Base-by-base conservation (phyloP, 2,797 vertebrate genomes). In the Acropternis orthonyx region DNA sequence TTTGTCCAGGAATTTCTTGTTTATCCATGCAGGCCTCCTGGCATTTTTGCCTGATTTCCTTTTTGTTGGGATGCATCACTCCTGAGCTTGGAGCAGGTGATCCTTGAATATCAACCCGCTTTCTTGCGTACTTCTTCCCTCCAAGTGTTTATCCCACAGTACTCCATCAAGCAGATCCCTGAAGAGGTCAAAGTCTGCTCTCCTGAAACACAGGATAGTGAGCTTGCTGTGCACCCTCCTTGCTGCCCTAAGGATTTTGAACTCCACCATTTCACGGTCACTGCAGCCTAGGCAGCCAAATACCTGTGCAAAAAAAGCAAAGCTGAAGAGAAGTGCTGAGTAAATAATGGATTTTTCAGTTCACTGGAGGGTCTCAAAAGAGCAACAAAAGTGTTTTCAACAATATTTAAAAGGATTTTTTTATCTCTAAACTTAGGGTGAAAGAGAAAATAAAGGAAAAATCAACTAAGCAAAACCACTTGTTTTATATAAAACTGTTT, bases 271-370 rank as follows among this genome's bases (percentile, higher is more conserved):
- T 90, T 72, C 73, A 89, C 78, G 73, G 80, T 78, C 66, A 72
- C 34, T 59, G 78, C 46, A 72, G 27, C 66, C 59, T 30, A 66
- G 34, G 26, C 46, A 78, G 46, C 15, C 66, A 72, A 90, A 66
- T 52, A 87, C 14, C 43, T 78, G 27, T 48, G 46, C 0, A 74
- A 62, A 85, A 74, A 49, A 58, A 3, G 16, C 30, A 84, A 65
- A 72, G 5, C 48, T 58, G 26, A 85, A 81, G 23, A 59, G 52
- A 79, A 85, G 4, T 41, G 12, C 39, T 85, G 73, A 86, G 49
- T 24, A 88, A 88, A 92, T 88, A 88, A 90, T 71, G 44, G 56
- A 80, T 88, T 93, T 90, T 92, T 84, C 54, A 43, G 61, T 84
- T 90, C 66, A 83, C 30, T 61, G 65, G 37, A 92, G 84, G 15